A percentile compares a stretch with the other conserved stretches of the same genome.
These are phyloP conservation scores for Craniophora ligustri DNA, from an alignment of 2,888 invertebrate species.

Conservation along the genomic window DNA sequence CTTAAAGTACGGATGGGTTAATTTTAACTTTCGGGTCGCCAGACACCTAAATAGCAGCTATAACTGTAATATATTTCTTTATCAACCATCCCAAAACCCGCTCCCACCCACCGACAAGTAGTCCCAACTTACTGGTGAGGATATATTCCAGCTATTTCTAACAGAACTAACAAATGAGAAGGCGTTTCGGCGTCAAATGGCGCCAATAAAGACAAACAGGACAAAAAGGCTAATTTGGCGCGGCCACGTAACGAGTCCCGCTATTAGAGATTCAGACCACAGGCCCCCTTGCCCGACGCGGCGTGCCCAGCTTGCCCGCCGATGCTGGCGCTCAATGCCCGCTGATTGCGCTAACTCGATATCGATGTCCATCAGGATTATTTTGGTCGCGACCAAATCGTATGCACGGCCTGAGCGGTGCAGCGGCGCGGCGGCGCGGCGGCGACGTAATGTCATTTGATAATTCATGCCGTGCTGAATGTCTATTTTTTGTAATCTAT, in stretches of 20 bases:
- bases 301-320: not conserved
- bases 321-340: constrained; percentile 30
- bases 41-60: not conserved
- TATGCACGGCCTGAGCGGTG: not conserved
- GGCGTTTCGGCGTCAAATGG: constrained; percentile 15
- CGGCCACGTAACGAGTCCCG: constrained; percentile 33
- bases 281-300: constrained; percentile 6
- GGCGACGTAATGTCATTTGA: not conserved
- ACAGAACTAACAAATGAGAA: constrained; percentile 43
- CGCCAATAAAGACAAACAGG: constrained; percentile 38
- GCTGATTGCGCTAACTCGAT: constrained; percentile 53
- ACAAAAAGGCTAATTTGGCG: constrained; percentile 47
- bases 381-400: constrained; percentile 12
- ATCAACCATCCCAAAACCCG: not conserved
- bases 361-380: constrained; percentile 49
- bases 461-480: not conserved
- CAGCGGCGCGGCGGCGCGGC: not conserved
- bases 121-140: constrained; percentile 16
- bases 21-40: not conserved
- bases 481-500: no score
- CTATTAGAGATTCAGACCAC: constrained; percentile 49
- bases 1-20: no score
- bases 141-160: constrained; percentile 25
- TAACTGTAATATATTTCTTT: not conserved
- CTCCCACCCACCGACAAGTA: constrained; percentile 17